phyloP scores from a whole-genome alignment of 2,113 vertebrate species.

The Apteryx owenii region DNA sequence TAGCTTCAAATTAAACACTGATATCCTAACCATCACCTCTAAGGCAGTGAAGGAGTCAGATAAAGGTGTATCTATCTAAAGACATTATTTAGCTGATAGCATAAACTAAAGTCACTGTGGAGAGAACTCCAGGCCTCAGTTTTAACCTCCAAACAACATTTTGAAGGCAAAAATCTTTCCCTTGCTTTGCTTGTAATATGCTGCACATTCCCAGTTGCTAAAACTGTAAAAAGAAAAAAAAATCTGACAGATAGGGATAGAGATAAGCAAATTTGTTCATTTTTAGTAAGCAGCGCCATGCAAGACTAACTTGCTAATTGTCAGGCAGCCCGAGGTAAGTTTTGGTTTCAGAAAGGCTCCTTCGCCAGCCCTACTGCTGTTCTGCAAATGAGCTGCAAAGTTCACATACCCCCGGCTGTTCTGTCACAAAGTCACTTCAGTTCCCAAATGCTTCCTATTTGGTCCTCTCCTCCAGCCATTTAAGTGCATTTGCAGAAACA shows the following conservation, averaged over 20 bases:
- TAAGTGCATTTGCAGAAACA: not conserved
- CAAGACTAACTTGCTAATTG: not conserved
- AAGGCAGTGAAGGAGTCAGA: not conserved
- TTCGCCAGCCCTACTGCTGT: not conserved
- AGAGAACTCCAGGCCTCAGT: accelerated
- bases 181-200: not conserved
- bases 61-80: not conserved
- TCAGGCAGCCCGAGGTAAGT: not conserved
- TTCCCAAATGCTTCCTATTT: not conserved
- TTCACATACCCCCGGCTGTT: not conserved
- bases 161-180: not conserved
- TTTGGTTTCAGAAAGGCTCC: not conserved
- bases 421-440: not conserved
- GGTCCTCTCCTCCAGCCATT: not conserved
- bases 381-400: not conserved
- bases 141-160: not conserved
- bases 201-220: not conserved
- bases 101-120: not conserved
- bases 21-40: not conserved
- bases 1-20: not conserved
- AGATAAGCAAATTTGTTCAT: not conserved
- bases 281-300: not conserved
- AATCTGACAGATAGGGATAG: not conserved
- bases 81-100: not conserved
- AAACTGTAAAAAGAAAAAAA: not conserved